Base-by-base conservation (phyloP, 2,888 invertebrate species). In the Clanis bilineata region DNA sequence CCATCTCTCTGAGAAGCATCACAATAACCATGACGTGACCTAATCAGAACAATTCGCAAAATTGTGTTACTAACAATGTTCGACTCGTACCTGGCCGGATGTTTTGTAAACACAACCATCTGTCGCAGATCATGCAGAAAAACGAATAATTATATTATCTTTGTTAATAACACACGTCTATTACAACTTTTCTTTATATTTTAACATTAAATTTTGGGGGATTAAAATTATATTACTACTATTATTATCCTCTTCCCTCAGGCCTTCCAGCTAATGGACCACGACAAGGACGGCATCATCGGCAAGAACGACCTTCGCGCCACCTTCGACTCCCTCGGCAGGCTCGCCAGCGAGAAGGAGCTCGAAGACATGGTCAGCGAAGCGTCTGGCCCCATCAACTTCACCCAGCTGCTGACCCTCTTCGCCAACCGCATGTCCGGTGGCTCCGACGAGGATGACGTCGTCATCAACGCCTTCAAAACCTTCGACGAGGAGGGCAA, bases 211-310 rank as follows among this genome's bases (percentile, higher is more conserved):
- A n/a, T n/a, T n/a, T n/a, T n/a, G n/a, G n/a, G n/a, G n/a, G n/a
- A n/a, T n/a, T n/a, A 23, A 15, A 22, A 0, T 15, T 21, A 15
- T 55, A 44, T 21, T 59, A 41, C 36, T 28, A 57, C 23, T 54
- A 55, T 47, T 25, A 25, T 57, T 63, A 39, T 65, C 23, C 56
- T 65, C 63, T 32, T 62, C 62, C 64, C 59, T 5, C 86, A 97
- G 96, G 98, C 97, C 83, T 98, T 98, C 96, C 96, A 96, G 93
- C 95, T 98, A 80, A 98, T 98, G 96, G 98, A 98, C 94, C 95
- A 96, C 91, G 97, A 98, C 94, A 98, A 98, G 93, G 98, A 98
- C 86, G 97, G 97, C 76, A 95, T 97, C 92, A 95, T 96, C 91
- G 94, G 96, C 90, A 97, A 97, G 94, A 95, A 95, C 90, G 98